Evolutionary conservation across 2,888 invertebrate genomes (phyloP).

Genomic region (Callyntrura guangdongensis): DNA sequence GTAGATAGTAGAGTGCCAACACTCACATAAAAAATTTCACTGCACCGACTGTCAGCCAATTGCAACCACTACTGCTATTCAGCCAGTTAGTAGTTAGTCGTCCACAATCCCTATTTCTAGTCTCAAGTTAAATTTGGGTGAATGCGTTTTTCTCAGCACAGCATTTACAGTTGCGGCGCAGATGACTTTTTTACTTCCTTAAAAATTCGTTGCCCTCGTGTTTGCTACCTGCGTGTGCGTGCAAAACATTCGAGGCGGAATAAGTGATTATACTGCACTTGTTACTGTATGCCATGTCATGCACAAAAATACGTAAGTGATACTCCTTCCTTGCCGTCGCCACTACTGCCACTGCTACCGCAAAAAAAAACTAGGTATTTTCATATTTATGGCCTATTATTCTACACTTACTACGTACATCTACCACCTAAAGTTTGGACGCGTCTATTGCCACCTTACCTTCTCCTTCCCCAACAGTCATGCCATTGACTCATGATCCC

Average conservation of each 20-base stretch:
- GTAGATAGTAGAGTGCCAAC: too few relatives aligned
- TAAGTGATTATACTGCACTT: conserved; percentile 16
- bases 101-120: too few relatives aligned
- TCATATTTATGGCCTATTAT: conserved; percentile 10
- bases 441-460: not conserved
- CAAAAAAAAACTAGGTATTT: not conserved
- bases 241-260: not conserved
- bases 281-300: conserved; percentile 32
- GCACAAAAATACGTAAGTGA: too few relatives aligned
- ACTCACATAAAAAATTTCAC: too few relatives aligned
- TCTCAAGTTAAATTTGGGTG: too few relatives aligned
- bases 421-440: too few relatives aligned
- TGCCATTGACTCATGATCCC: too few relatives aligned
- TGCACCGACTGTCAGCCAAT: too few relatives aligned
- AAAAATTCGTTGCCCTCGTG: conserved; percentile 26
- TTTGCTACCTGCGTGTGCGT: not conserved
- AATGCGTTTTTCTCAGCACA: too few relatives aligned
- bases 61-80: too few relatives aligned
- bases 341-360: not conserved
- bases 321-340: not conserved
- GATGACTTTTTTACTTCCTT: conserved; percentile 35
- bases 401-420: conserved; percentile 14
- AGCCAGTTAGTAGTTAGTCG: too few relatives aligned
- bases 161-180: not conserved
- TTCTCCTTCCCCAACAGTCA: not conserved